These are phyloP conservation scores for Myrmophylax atrothorax DNA, from an alignment of 2,113 vertebrate species.

Conservation along the genomic window DNA sequence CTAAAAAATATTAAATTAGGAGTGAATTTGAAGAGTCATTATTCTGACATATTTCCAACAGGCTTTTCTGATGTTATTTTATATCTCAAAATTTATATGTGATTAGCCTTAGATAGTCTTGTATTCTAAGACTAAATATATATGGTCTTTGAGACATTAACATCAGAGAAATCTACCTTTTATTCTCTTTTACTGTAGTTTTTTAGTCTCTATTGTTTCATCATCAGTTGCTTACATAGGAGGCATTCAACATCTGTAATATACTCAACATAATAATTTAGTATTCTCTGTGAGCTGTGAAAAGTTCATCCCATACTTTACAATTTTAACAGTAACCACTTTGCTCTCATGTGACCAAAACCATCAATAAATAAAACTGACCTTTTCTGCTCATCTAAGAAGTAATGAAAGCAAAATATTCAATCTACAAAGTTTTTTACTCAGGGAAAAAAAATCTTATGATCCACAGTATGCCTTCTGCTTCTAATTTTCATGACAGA, in stretches of 20 bases:
- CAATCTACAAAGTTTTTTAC: not conserved
- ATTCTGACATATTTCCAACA: not conserved
- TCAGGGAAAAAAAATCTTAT: not conserved
- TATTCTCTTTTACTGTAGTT: not conserved
- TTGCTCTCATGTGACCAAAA: conserved; percentile 1
- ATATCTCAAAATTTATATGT: not conserved
- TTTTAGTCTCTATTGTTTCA: not conserved
- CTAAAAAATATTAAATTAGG: not conserved
- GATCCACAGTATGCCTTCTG: not conserved
- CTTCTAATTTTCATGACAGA: not conserved
- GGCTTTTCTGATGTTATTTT: not conserved
- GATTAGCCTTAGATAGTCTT: not conserved
- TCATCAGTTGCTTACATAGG: not conserved
- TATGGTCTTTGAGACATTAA: not conserved
- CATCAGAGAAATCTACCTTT: not conserved
- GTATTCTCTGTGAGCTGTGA: not conserved
- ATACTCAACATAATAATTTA: not conserved
- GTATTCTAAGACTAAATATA: not conserved
- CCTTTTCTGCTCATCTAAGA: not conserved
- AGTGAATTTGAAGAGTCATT: not conserved
- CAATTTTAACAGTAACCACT: not conserved
- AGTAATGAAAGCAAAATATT: conserved; percentile 12
- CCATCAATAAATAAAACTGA: not conserved
- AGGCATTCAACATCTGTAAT: not conserved
- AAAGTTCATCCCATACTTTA: not conserved